Evolutionary conservation across 2,888 invertebrate species (phyloP).

Genomic region (Agrypnus murinus): DNA sequence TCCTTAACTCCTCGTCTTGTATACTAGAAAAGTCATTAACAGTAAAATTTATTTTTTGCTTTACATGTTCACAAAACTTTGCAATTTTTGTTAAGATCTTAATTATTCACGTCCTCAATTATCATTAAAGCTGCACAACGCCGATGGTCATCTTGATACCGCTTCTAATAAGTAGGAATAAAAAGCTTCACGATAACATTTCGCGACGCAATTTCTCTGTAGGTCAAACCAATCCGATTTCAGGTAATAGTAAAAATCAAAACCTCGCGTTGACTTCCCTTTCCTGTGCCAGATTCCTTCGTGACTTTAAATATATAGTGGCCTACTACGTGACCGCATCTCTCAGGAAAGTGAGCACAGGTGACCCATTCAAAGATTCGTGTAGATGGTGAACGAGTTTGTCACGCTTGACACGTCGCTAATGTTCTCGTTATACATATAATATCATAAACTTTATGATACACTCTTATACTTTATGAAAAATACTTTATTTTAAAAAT

Average conservation of each 20-base stretch:
- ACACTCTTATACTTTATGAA: not conserved
- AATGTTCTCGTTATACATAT: constrained; percentile 26
- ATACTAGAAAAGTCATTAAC: constrained; percentile 1
- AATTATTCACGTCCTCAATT: no score
- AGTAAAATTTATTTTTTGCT: constrained; percentile 5
- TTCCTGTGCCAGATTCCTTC: constrained; percentile 54
- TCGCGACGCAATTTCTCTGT: constrained; percentile 33
- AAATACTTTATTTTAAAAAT: no score
- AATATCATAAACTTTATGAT: constrained; percentile 5
- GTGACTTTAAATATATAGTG: constrained; percentile 47
- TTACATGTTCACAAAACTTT: no score
- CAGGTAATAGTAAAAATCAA: constrained; percentile 51
- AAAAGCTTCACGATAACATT: not conserved
- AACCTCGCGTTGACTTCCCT: constrained; percentile 52
- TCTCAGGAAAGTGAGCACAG: constrained; percentile 60
- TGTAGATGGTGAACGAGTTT: constrained; percentile 25
- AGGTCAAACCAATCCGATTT: constrained; percentile 52
- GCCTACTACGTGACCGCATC: constrained; percentile 58
- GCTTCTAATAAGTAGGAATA: not conserved
- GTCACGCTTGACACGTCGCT: constrained; percentile 32
- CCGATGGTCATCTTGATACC: no score
- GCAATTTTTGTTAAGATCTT: no score
- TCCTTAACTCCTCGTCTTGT: constrained; percentile 2
- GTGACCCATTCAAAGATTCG: constrained; percentile 53
- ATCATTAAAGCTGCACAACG: no score